Base-by-base conservation (phyloP, 2,797 vertebrate species). In the Buphagus erythrorhynchus region DNA sequence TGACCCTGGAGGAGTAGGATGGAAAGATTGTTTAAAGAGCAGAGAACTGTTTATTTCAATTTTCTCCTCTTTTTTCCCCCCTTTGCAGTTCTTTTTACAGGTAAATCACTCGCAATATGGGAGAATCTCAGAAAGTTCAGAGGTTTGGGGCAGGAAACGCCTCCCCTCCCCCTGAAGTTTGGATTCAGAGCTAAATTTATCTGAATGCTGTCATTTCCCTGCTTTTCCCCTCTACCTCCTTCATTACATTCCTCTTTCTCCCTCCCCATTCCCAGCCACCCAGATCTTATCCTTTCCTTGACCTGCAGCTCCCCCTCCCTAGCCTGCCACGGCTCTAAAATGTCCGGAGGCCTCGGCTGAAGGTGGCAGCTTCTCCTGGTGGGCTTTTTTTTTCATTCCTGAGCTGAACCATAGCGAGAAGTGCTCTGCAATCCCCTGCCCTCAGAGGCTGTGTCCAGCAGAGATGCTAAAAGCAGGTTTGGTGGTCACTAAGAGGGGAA, bases 261-360 rank as follows among this genome's bases (percentile, higher is more conserved):
- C 87, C 89, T 95, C 91, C 89, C 67, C 69, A 79, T 78, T 95
- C 85, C 73, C 91, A 96, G 85, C 79, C 85, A 96, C 93, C 67
- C 96, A 93, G 96, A 95, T 84, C 91, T 95, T 97, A 96, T 95
- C 94, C 95, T 96, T 97, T 97, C 65, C 82, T 96, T 97, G 94
- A 96, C 89, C 95, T 96, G 91, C 73, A 96, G 94, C 95, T 97
- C 91, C 95, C 95, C 82, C 94, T 93, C 92, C 91, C 93, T 90
- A n/a, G 86, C 40, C 91, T 95, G 78, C 84, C 55, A 67, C 7
- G 0, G 9, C 85, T 86, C 52, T 66, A 22, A 90, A 86, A 95
- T 63, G 87, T 91, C 93, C 13, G 0, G 90, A 86, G 87, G 87
- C 85, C 80, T 48, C 0, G 0, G 66, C 59, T 84, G 63, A 81